Base-by-base conservation (phyloP, 2,888 invertebrate species). In the Girardia tigrina region DNA sequence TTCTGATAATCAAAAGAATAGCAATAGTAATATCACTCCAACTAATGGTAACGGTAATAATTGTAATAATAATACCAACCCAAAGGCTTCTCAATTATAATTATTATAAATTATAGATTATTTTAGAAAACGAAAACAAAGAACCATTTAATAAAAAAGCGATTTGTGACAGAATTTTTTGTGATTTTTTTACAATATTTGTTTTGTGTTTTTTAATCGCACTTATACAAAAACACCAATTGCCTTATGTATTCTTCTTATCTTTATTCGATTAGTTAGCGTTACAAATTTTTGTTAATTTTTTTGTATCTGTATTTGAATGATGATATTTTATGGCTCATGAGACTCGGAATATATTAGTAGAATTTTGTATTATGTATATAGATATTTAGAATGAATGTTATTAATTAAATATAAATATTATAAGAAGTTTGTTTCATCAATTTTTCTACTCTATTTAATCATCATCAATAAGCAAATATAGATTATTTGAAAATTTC, bases 101-200 rank as follows among this genome's bases (percentile, higher is more conserved):
- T 12, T 36, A 12, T 36, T 36, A 36, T 36, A 36, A 36, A 20
- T 56, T 20, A 23, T 23, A 56, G 56, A 56, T 56, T 56, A 56
- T 56, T 56, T 4, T 20, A 36, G 16, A 16, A 12, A 36, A 36
- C 36, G 16, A 36, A 36, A 36, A 36, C 8, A 8, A 12, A 12
- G 36, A 36, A 16, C 16, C 36, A 36, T 36, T n/a, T n/a, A n/a
- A n/a, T n/a, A n/a, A n/a, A n/a, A n/a, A n/a, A n/a, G n/a, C n/a
- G 36, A 36, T 12, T 16, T 36, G 16, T 36, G 36, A 8, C 16
- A 36, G 12, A 36, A 56, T 56, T 56, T 20, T 56, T 56, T 56
- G 56, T 56, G 56, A 56, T 56, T 56, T 56, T 56, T n/a, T n/a
- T n/a, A n/a, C n/a, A n/a, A n/a, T n/a, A 56, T 56, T 56, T 56